Evolutionary conservation across 2,888 invertebrate species (phyloP).

Genomic region (Palloptera scutellata): DNA sequence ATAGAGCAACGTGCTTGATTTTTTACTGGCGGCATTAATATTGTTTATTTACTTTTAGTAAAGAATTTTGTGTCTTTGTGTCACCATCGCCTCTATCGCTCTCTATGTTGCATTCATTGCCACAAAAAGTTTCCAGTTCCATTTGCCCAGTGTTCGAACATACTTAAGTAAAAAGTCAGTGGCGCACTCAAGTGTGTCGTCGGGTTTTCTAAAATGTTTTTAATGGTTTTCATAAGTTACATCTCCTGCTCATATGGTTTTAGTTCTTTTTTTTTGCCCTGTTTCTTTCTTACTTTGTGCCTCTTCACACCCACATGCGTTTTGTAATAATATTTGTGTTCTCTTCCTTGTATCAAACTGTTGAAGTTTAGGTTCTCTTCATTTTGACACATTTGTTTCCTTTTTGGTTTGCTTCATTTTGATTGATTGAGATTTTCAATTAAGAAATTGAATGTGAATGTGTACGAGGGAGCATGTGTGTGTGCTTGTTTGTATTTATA

Average conservation of each 20-base stretch:
- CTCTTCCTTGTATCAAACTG: too few relatives aligned
- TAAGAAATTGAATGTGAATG: constrained; percentile 38
- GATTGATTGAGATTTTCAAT: constrained; percentile 47
- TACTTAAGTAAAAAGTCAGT: background rate
- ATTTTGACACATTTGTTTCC: constrained; percentile 22
- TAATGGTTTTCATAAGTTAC: constrained; percentile 11
- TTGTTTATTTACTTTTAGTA: constrained; percentile 16
- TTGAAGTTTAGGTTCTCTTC: too few relatives aligned
- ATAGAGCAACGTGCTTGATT: constrained; percentile 12
- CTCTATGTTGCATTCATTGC: too few relatives aligned
- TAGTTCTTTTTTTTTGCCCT: too few relatives aligned
- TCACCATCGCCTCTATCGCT: background rate
- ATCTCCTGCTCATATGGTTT: too few relatives aligned
- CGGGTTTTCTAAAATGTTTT: constrained; percentile 10
- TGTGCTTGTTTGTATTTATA: constrained; percentile 2
- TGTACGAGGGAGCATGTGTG: background rate
- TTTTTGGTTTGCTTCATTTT: constrained; percentile 34
- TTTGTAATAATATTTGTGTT: too few relatives aligned
- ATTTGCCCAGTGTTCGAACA: background rate
- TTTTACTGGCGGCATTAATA: constrained; percentile 17
- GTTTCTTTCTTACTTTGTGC: too few relatives aligned
- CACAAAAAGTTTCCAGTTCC: too few relatives aligned
- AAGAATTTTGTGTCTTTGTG: constrained; percentile 6
- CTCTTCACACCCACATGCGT: too few relatives aligned
- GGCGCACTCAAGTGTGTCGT: background rate